Evolutionary conservation across 2,797 vertebrate genomes (phyloP).

Genomic region (Hyperoplus immaculatus): DNA sequence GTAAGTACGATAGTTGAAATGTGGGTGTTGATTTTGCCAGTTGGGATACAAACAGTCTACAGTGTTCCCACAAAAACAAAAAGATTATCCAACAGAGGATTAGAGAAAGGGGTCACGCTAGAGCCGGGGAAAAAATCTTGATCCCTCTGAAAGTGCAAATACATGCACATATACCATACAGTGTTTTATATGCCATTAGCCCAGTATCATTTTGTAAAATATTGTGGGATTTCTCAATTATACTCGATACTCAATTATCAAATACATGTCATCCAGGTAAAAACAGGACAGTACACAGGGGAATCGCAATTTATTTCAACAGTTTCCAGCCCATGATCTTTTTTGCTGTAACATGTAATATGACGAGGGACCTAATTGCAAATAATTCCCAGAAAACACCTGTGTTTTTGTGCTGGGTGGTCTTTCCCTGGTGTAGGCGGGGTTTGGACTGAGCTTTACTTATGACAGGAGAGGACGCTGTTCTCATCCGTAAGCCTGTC

Average conservation of each 20-base stretch:
- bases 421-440: slow-evolving; percentile 77
- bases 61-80: slow-evolving; percentile 79
- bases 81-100: slow-evolving; percentile 81
- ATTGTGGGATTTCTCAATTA: neutral
- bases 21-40: slow-evolving; percentile 41
- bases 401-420: slow-evolving; percentile 77
- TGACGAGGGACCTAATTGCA: slow-evolving; percentile 14
- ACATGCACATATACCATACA: slow-evolving; percentile 20
- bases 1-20: slow-evolving; percentile 15
- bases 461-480: slow-evolving; percentile 79
- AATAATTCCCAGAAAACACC: slow-evolving; percentile 74
- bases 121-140: slow-evolving; percentile 38
- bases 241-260: neutral
- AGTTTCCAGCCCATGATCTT: slow-evolving; percentile 68
- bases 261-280: neutral
- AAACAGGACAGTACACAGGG: neutral
- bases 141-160: slow-evolving; percentile 55
- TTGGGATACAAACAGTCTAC: slow-evolving; percentile 50
- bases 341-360: slow-evolving; percentile 10
- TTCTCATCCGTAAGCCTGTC: slow-evolving; percentile 86
- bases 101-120: slow-evolving; percentile 77
- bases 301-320: slow-evolving; percentile 3
- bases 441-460: slow-evolving; percentile 82
- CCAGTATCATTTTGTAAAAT: too few relatives aligned
- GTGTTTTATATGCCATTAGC: neutral